Percentiles rank a stretch among this genome's conserved stretches.
phyloP scores from a whole-genome alignment of 1,140 invertebrate genomes.

The Chironomus striatipennis region DNA sequence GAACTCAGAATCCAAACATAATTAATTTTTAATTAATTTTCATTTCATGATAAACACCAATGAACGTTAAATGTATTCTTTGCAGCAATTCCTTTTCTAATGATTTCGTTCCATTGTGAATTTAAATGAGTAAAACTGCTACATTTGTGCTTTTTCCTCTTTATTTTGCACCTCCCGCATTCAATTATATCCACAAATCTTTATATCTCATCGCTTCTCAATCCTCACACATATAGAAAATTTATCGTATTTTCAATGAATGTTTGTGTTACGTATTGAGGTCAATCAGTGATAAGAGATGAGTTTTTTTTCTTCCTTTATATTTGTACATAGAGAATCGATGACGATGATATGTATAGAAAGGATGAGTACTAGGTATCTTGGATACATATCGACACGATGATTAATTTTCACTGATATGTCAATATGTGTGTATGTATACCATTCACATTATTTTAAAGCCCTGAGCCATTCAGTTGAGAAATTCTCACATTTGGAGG shows the following conservation, averaged over 20 bases:
- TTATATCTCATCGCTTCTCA: background rate
- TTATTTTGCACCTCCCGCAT: background rate
- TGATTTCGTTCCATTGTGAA: background rate
- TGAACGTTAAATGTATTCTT: background rate
- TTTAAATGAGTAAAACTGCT: background rate
- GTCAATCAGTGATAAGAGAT: slow-evolving; percentile 7
- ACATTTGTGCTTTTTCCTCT: background rate
- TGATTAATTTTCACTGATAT: slow-evolving; percentile 2
- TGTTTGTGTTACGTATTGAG: background rate
- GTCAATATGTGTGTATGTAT: background rate
- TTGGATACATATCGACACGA: background rate
- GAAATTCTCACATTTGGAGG: too few relatives aligned
- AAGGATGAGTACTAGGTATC: too few relatives aligned
- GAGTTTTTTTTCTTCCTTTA: background rate
- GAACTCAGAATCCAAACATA: background rate
- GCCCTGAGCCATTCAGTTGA: too few relatives aligned
- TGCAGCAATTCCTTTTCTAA: background rate
- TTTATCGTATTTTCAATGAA: background rate
- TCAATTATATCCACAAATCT: background rate
- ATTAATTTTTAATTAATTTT: slow-evolving; percentile 15
- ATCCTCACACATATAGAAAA: background rate
- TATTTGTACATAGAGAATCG: background rate
- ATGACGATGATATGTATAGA: background rate
- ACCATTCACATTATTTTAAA: too few relatives aligned
- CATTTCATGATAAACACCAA: background rate